A percentile compares a stretch with the other conserved stretches of the same genome.
Conservation (phyloP, 1,140 invertebrate species). For the Anadara kagoshimensis region DNA sequence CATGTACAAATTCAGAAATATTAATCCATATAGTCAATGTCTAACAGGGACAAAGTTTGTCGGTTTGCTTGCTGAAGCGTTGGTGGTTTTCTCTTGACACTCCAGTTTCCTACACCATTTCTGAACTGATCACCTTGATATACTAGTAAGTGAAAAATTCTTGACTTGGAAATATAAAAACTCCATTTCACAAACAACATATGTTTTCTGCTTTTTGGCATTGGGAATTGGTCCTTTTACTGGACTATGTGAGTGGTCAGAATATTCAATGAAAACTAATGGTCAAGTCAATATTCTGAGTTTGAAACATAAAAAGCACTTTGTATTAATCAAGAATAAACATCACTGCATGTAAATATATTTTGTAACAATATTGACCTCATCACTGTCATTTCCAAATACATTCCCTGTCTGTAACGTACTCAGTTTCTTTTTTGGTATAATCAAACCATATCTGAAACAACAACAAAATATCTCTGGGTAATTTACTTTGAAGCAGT, state of each 20-base stretch:
- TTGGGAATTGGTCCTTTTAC: too few species aligned
- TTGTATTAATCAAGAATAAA: not conserved
- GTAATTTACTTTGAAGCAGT: too few species aligned
- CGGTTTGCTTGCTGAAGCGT: too few species aligned
- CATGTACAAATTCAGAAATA: too few species aligned
- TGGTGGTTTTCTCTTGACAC: not conserved
- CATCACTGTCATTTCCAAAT: conserved; percentile 68
- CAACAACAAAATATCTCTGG: not conserved
- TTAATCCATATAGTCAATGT: too few species aligned
- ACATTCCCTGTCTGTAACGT: conserved; percentile 44
- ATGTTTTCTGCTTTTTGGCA: too few species aligned
- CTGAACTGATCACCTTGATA: not conserved
- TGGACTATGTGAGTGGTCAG: too few species aligned
- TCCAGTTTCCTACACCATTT: not conserved
- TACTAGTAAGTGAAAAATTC: not conserved
- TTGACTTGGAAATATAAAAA: too few species aligned
- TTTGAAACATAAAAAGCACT: not conserved
- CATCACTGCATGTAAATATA: not conserved
- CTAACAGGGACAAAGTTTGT: too few species aligned
- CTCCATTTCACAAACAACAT: too few species aligned
- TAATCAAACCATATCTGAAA: conserved; percentile 64
- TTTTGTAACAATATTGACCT: conserved; percentile 30
- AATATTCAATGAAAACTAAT: too few species aligned
- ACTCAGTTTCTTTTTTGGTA: conserved; percentile 55
- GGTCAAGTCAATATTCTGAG: too few species aligned